Evolutionary conservation across 1,140 invertebrate genomes (phyloP), one percentile per base, ranked within the genome.

Genomic region (Homalodisca vitripennis): DNA sequence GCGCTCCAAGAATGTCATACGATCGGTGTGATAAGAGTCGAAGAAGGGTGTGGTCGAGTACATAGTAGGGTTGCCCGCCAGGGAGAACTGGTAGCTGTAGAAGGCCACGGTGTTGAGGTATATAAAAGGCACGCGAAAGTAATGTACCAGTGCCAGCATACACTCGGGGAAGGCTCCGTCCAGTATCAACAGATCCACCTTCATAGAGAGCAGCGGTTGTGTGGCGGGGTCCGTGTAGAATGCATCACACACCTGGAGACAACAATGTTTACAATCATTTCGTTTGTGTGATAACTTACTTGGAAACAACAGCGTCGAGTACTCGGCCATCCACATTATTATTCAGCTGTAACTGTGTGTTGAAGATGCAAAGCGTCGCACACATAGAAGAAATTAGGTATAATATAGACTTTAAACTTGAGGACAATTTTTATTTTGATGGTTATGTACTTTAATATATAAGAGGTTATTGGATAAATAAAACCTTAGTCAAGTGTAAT

Each of bases 91-190:
- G n/a, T 26, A 29, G 2, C 55, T 68, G 53, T 73, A 67, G 66
- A 73, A 70, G 13, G 71, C 77, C 71, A 82, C 90, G 6, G 90
- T 92, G 74, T 92, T 92, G 34, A 92, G 85, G 80, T 89, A 90
- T 78, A 92, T 90, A 74, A 88, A 92, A 0, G 90, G 90, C 0
- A 86, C 83, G 69, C 86, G 85, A 71, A 88, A 85, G n/a, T 83
- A 82, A 72, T 91, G 82, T 0, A 88, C 84, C 32, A 92, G 77
- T 0, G 88, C 90, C 3, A 91, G 75, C 14, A 87, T 84, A 74
- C 91, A 92, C 75, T 92, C 90, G 0, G 90, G 90, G 78, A 87
- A 92, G 0, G 89, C 87, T 0, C 89, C 89, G 73, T 93, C 91
- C n/a, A 92, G 70, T 13, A 93, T 85, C 10, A 87, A 82, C 51